These are phyloP conservation scores for Electrophaes corylata DNA, from an alignment of 2,888 invertebrate species.

Conservation along the genomic window DNA sequence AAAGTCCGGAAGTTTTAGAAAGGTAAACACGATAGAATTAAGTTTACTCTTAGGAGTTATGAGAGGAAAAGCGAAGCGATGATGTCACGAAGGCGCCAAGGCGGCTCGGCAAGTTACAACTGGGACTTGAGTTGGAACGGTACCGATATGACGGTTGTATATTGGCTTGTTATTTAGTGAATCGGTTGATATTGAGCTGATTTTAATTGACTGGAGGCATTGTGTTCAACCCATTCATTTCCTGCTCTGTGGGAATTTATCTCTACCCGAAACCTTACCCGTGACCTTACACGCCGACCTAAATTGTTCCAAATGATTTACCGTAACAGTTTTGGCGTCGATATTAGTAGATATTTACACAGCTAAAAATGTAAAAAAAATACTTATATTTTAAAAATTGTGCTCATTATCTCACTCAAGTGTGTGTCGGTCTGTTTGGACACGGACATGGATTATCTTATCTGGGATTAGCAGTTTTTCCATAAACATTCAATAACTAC, in stretches of 20 bases:
- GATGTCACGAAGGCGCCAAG: slow-evolving; percentile 72
- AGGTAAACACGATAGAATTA: slow-evolving; percentile 56
- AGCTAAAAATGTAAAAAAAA: too few relatives aligned
- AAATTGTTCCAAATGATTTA: too few relatives aligned
- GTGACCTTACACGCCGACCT: neutral
- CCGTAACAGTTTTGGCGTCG: too few relatives aligned
- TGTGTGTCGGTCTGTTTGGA: too few relatives aligned
- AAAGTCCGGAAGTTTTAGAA: slow-evolving; percentile 23
- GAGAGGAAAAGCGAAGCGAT: slow-evolving; percentile 53
- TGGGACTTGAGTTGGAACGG: slow-evolving; percentile 59
- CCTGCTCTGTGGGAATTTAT: too few relatives aligned
- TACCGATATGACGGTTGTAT: slow-evolving; percentile 62
- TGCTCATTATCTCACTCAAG: too few relatives aligned
- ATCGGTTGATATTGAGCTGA: slow-evolving; percentile 11
- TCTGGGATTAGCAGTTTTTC: too few relatives aligned
- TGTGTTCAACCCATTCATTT: neutral
- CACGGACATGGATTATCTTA: too few relatives aligned
- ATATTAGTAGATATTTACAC: too few relatives aligned
- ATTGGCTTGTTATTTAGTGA: slow-evolving; percentile 26
- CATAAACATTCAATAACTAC: too few relatives aligned
- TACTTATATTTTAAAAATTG: too few relatives aligned
- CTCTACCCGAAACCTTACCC: too few relatives aligned
- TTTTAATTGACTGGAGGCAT: neutral
- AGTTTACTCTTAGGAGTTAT: slow-evolving; percentile 51
- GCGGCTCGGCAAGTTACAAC: slow-evolving; percentile 67